Percentiles rank a stretch among this genome's conserved stretches.
These are phyloP conservation scores for Ictidomys tridecemlineatus DNA, from an alignment of 2,113 vertebrate genomes.

Conservation along the genomic window DNA sequence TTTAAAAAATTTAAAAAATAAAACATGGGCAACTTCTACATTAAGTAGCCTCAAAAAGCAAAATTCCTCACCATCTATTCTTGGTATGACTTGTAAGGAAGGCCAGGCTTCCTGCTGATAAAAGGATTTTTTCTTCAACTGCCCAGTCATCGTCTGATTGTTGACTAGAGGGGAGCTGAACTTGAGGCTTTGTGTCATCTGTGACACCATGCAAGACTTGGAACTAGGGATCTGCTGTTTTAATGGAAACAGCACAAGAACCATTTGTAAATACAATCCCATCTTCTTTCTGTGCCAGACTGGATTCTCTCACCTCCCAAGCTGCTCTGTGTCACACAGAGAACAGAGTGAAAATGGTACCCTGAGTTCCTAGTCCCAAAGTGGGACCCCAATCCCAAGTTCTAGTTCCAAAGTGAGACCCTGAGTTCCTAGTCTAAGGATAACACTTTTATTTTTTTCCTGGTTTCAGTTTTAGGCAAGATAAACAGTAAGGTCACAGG, in stretches of 20 bases:
- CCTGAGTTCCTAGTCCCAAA: neutral
- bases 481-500: neutral
- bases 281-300: neutral
- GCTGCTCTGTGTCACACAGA: neutral
- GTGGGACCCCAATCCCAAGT: neutral
- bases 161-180: neutral
- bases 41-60: neutral
- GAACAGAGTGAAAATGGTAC: neutral
- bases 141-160: neutral
- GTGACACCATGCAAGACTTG: neutral
- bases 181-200: neutral
- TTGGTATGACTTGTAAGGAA: neutral
- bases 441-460: neutral
- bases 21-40: neutral
- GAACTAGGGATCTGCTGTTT: neutral
- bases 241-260: neutral
- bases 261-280: neutral
- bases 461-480: neutral
- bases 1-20: neutral
- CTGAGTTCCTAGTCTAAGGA: neutral
- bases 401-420: too few species aligned
- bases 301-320: neutral
- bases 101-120: neutral
- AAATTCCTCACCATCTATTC: neutral
- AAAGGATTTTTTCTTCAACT: neutral